Percentiles rank a stretch among this genome's conserved stretches.
Conservation (phyloP, 1,140 invertebrate species). For the Stegodyphus dumicola region DNA sequence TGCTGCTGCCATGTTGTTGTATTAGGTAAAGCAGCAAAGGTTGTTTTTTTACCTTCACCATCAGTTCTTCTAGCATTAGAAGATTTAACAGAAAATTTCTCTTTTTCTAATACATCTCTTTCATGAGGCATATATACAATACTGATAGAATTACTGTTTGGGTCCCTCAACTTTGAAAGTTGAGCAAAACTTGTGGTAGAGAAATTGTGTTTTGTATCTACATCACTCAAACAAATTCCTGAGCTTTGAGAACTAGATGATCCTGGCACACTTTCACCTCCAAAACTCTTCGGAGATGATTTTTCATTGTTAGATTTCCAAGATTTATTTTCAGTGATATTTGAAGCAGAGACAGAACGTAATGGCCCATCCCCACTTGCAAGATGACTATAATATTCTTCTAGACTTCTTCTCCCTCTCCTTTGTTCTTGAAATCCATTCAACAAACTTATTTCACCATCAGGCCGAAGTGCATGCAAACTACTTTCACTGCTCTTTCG, state of each 20-base stretch:
- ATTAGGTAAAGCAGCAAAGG: conserved; percentile 77
- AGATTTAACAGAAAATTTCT: not conserved
- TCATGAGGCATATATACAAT: conserved; percentile 76
- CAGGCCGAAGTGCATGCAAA: conserved; percentile 1
- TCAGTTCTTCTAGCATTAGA: conserved; percentile 5
- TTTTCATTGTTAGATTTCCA: conserved; percentile 7
- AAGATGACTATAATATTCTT: conserved; percentile 55
- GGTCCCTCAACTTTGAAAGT: conserved; percentile 70
- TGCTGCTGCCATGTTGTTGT: conserved; percentile 92
- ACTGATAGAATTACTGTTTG: conserved; percentile 74
- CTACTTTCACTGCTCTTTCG: conserved; percentile 33
- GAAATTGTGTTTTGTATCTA: conserved; percentile 34
- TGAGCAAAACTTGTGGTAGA: conserved; percentile 77
- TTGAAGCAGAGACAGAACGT: conserved; percentile 42
- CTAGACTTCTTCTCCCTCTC: conserved; percentile 31
- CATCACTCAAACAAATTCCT: conserved; percentile 49
- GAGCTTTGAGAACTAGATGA: conserved; percentile 57
- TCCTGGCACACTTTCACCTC: conserved; percentile 43
- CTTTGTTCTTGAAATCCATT: conserved; percentile 32
- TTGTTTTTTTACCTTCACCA: conserved; percentile 74
- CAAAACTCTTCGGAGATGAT: conserved; percentile 18
- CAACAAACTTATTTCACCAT: not conserved
- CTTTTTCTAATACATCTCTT: conserved; percentile 60
- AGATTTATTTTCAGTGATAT: conserved; percentile 26
- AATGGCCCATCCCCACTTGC: conserved; percentile 29